Base-by-base conservation (phyloP, 2,888 invertebrate species). In the Julus scanicus region DNA sequence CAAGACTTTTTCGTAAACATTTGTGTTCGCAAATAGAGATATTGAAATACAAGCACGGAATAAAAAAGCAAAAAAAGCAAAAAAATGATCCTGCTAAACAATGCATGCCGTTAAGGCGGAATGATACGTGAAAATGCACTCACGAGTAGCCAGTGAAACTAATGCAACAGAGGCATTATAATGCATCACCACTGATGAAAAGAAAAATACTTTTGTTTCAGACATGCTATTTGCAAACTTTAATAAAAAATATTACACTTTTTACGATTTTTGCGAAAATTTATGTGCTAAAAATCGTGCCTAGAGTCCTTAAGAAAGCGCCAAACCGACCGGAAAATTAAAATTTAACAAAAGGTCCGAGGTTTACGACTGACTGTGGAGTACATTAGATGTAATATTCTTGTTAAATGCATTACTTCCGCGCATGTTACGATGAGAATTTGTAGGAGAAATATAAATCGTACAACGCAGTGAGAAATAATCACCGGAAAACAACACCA, bases 301-400 rank as follows among this genome's bases (percentile, higher is more conserved):
- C 13, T 80, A 11, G 29, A 29, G 11, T 71, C 11, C n/a, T 15
- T 39, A 80, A 9, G 15, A 80, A 80, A 15, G 80, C 37, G 80
- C 80, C 80, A 80, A 80, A 37, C 80, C 80, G 80, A 80, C 29
- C 80, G 80, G 80, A 80, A 80, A 80, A 80, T 80, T 80, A 39
- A 80, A 80, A 80, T 80, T 80, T 80, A 80, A 80, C 80, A 80
- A 80, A 37, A 80, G 80, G 80, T 80, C 80, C 71, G 71, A 71
- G 5, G 29, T 71, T 71, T 71, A 71, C 80, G 37, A 80, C 80
- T 80, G 80, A 37, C 11, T 13, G 80, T 5, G 29, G 71, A 80
- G 80, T 80, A 29, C 71, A 71, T 71, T 80, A 39, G 13, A 15
- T 80, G 2, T 80, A 37, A 80, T 80, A 29, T 37, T 80, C 80